Percentiles rank a stretch among this genome's conserved stretches.
Conservation (phyloP, 2,888 invertebrate species). For the Leptogaster cylindrica region DNA sequence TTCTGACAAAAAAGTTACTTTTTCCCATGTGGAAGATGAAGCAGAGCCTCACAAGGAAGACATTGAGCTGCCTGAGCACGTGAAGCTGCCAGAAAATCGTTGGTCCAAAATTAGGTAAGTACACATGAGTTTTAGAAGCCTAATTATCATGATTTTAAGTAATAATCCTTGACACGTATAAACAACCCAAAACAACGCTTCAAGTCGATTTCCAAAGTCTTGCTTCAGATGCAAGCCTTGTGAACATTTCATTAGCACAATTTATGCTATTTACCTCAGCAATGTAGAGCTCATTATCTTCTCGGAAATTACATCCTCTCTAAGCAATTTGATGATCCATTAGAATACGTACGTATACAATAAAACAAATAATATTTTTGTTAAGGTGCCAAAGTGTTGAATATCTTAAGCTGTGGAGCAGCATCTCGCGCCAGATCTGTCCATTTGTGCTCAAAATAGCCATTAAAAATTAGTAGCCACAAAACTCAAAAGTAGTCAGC, state of each 20-base stretch:
- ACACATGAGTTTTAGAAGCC: too few relatives aligned
- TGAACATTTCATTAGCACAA: too few relatives aligned
- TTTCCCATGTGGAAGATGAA: constrained; percentile 62
- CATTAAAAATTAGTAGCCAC: constrained; percentile 3
- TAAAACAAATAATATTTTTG: not conserved
- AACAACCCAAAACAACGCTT: too few relatives aligned
- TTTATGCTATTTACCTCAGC: too few relatives aligned
- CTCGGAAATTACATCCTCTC: too few relatives aligned
- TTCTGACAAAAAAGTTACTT: constrained; percentile 63
- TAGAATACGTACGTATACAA: not conserved
- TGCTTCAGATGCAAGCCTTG: too few relatives aligned
- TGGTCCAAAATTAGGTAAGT: constrained; percentile 64
- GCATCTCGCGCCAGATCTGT: constrained; percentile 14
- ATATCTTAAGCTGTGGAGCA: not conserved
- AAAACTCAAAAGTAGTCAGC: constrained; percentile 3
- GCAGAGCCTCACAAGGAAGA: constrained; percentile 58
- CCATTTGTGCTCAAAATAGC: constrained; percentile 26
- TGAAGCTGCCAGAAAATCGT: constrained; percentile 53
- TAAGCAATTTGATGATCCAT: too few relatives aligned
- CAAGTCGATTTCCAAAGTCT: too few relatives aligned
- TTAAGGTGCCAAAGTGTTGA: constrained; percentile 23
- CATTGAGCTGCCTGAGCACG: constrained; percentile 59
- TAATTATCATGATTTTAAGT: too few relatives aligned
- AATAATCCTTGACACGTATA: too few relatives aligned
- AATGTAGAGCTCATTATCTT: too few relatives aligned